These are phyloP conservation scores for Sarcophaga rosellei DNA, from an alignment of 2,888 invertebrate genomes.

Conservation along the genomic window DNA sequence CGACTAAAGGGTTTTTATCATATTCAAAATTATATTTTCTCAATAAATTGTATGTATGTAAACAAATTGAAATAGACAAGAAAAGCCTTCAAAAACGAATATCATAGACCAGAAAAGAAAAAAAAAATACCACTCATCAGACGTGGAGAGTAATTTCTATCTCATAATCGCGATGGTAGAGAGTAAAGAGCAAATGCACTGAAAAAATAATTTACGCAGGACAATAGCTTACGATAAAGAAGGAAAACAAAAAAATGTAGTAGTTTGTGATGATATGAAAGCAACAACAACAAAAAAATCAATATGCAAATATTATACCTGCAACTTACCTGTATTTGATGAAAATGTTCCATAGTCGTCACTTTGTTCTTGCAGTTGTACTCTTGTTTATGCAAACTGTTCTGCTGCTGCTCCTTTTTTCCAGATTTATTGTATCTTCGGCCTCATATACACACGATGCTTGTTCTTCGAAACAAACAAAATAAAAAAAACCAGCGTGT, in stretches of 20 bases:
- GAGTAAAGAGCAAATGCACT: background rate
- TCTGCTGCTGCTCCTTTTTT: conserved; percentile 5
- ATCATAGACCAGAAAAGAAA: background rate
- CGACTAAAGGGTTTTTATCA: no score
- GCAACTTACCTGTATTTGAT: conserved; percentile 80
- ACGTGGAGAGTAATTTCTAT: background rate
- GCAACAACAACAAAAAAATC: conserved; percentile 60
- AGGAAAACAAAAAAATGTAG: background rate
- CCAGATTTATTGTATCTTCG: conserved; percentile 55
- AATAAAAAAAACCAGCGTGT: background rate
- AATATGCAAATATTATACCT: conserved; percentile 70
- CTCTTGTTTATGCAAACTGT: conserved; percentile 31
- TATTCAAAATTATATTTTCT: background rate
- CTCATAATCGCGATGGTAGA: background rate
- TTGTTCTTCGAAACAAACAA: background rate
- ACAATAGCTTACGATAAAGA: background rate
- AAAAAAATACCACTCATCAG: background rate
- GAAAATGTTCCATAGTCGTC: conserved; percentile 79
- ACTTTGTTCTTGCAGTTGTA: conserved; percentile 38
- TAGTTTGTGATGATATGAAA: background rate
- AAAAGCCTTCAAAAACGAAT: background rate
- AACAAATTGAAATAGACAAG: background rate
- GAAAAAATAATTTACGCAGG: background rate
- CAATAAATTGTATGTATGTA: background rate
- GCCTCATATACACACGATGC: conserved; percentile 54